These are phyloP conservation scores for Chymomyza procnemis DNA, from an alignment of 2,888 invertebrate genomes.

Conservation along the genomic window DNA sequence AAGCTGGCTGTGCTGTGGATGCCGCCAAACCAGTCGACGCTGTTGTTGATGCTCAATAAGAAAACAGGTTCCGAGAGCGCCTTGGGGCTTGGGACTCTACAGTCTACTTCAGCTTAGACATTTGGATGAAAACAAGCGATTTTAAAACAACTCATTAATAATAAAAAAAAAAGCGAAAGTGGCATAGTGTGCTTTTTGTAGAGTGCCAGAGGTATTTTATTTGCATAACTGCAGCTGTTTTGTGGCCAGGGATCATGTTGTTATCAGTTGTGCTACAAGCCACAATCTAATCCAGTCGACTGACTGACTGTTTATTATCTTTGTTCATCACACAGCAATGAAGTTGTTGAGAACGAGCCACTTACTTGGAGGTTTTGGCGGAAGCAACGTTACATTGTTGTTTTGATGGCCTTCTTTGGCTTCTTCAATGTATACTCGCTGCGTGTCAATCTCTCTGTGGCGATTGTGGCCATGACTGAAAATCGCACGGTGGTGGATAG, in stretches of 20 bases:
- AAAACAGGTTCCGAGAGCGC: slow-evolving; percentile 50
- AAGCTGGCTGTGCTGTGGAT: slow-evolving; percentile 4
- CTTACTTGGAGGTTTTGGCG: slow-evolving; percentile 86
- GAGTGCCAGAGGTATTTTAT: slow-evolving; percentile 13
- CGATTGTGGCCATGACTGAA: slow-evolving; percentile 95
- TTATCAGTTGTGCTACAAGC: neutral
- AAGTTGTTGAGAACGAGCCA: slow-evolving; percentile 74
- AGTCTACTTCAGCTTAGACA: neutral
- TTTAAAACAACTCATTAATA: slow-evolving; percentile 20
- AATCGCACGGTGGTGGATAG: slow-evolving; percentile 82
- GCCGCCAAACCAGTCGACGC: slow-evolving; percentile 53
- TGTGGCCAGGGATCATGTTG: neutral
- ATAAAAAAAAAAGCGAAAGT: slow-evolving; percentile 48
- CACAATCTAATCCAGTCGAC: neutral
- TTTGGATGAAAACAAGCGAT: slow-evolving; percentile 6
- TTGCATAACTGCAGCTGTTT: slow-evolving; percentile 18
- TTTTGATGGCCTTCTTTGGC: slow-evolving; percentile 88
- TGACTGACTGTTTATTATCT: neutral
- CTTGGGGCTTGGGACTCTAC: slow-evolving; percentile 6
- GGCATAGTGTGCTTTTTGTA: neutral
- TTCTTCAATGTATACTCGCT: slow-evolving; percentile 91
- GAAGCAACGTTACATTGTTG: slow-evolving; percentile 86
- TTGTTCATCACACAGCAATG: slow-evolving; percentile 47
- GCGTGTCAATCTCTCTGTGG: slow-evolving; percentile 93
- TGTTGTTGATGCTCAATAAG: slow-evolving; percentile 5